Percentiles rank a stretch among this genome's conserved stretches.
phyloP scores from a whole-genome alignment of 2,888 invertebrate species.

The Anoncus sp. region DNA sequence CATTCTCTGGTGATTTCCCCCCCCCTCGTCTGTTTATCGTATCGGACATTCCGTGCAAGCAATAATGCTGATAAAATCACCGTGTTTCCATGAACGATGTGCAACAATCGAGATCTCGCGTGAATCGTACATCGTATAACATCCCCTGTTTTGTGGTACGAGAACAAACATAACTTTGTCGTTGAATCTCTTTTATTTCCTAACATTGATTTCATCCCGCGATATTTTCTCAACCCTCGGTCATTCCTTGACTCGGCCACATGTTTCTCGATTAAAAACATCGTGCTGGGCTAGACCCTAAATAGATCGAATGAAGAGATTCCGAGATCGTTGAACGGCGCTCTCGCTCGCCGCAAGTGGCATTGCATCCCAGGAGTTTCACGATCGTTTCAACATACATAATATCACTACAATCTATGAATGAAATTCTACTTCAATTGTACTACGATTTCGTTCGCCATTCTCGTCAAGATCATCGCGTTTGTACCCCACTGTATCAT shows the following conservation, averaged over 20 bases:
- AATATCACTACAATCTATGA: constrained; percentile 37
- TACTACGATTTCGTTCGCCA: too few species aligned
- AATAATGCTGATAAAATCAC: constrained; percentile 1
- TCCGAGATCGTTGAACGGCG: constrained; percentile 48
- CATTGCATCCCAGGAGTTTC: constrained; percentile 24
- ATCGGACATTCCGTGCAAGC: constrained; percentile 1
- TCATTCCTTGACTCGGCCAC: background rate
- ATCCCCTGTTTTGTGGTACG: background rate
- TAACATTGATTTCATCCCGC: constrained; percentile 19
- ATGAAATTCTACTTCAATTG: constrained; percentile 42
- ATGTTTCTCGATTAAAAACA: background rate
- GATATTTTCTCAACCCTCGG: background rate
- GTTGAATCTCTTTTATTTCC: constrained; percentile 2
- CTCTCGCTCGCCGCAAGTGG: constrained; percentile 48
- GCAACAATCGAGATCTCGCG: background rate
- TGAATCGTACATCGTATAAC: too few species aligned
- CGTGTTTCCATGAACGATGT: background rate
- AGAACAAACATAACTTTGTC: background rate
- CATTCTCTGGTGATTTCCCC: background rate
- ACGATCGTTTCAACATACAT: constrained; percentile 36
- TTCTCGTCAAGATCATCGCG: constrained; percentile 32
- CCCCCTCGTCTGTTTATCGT: background rate
- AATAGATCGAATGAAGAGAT: constrained; percentile 30
- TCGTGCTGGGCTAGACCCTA: constrained; percentile 15
- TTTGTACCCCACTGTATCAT: background rate